Conservation (phyloP, 2,888 invertebrate species). For the Halictus ligatus region DNA sequence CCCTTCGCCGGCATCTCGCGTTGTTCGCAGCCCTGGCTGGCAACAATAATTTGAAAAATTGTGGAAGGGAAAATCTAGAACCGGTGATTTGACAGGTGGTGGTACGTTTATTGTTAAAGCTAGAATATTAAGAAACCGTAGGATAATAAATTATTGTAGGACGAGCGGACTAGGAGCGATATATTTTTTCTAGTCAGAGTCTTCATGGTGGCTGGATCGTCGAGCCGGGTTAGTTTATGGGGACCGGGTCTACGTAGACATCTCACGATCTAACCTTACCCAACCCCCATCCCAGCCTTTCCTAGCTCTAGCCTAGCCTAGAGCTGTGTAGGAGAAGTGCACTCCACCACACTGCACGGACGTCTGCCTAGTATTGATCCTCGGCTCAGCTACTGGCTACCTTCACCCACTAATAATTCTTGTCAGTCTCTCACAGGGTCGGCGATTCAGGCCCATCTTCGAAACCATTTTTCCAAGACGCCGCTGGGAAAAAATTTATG, state of each 20-base stretch:
- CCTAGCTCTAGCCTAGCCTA: conserved; percentile 82
- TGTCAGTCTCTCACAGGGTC: conserved; percentile 84
- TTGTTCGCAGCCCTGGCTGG: no score
- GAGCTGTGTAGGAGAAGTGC: conserved; percentile 82
- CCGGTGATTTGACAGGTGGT: no score
- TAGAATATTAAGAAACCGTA: not conserved
- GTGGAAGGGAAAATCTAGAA: no score
- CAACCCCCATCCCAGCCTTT: conserved; percentile 79
- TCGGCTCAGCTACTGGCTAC: conserved; percentile 84
- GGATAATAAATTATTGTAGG: not conserved
- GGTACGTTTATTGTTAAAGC: not conserved
- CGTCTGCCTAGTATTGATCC: conserved; percentile 84
- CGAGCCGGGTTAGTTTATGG: conserved; percentile 80
- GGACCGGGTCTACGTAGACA: conserved; percentile 80
- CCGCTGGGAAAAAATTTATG: conserved; percentile 25
- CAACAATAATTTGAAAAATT: no score
- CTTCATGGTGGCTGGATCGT: conserved; percentile 74
- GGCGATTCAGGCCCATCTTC: conserved; percentile 73
- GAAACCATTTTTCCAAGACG: conserved; percentile 54
- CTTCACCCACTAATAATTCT: conserved; percentile 85
- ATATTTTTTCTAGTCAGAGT: conserved; percentile 59
- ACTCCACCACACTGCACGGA: conserved; percentile 83
- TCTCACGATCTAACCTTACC: conserved; percentile 82
- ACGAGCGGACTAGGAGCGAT: not conserved
- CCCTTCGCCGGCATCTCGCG: no score